These are phyloP conservation scores for Amorpha juglandis DNA, from an alignment of 2,888 invertebrate genomes.

Conservation along the genomic window DNA sequence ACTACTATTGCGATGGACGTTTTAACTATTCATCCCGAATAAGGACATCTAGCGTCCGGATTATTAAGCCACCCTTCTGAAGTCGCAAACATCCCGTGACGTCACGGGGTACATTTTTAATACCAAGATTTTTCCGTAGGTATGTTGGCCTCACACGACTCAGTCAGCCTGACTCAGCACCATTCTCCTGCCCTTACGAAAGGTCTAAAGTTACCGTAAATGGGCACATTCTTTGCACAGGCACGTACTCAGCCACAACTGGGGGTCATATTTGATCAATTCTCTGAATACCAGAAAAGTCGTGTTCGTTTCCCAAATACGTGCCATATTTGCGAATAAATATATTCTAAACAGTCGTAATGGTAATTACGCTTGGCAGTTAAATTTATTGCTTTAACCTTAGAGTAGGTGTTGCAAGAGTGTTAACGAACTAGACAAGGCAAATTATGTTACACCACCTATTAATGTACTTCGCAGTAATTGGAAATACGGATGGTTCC, in stretches of 20 bases:
- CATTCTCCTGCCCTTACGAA: conserved; percentile 22
- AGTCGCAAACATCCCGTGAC: neutral
- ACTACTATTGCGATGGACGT: too few species aligned
- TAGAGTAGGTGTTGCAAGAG: conserved; percentile 17
- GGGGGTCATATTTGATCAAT: neutral
- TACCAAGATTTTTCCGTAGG: neutral
- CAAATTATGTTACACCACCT: neutral
- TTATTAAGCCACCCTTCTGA: too few species aligned
- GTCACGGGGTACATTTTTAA: neutral
- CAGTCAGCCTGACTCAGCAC: conserved; percentile 11
- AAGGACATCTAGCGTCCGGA: too few species aligned
- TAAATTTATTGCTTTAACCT: conserved; percentile 23
- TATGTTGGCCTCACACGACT: neutral
- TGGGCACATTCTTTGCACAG: conserved; percentile 11
- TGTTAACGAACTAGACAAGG: conserved; percentile 14
- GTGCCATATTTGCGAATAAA: conserved; percentile 18
- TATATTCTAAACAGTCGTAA: conserved; percentile 21
- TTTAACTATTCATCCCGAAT: too few species aligned
- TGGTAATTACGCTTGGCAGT: conserved; percentile 20
- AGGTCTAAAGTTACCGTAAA: conserved; percentile 19
- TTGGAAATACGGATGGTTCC: neutral
- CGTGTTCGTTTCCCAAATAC: neutral
- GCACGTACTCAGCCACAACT: neutral
- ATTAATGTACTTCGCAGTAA: neutral
- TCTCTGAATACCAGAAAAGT: neutral